Base-by-base conservation (phyloP, 2,797 vertebrate species). In the Sarcophilus harrisii region DNA sequence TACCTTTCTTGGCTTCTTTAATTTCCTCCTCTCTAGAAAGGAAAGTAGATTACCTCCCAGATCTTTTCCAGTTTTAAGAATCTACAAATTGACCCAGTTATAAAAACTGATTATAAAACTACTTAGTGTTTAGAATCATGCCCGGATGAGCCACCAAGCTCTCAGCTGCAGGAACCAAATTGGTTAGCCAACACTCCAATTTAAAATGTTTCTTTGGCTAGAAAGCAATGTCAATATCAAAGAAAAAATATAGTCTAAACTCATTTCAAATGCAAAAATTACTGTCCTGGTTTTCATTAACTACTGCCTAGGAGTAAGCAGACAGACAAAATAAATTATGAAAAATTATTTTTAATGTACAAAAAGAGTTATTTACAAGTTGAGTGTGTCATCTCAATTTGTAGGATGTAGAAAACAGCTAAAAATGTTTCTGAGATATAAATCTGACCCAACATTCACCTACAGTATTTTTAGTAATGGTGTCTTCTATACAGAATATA, bases 321-420 rank as follows among this genome's bases (percentile, higher is more conserved):
- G 96, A 96, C 0, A 95, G 93, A 98, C 96, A 98, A 97, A 96
- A 97, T 92, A 95, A 98, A 96, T 98, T 99, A 99, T 97, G 98
- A 99, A 99, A 99, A 98, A 98, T 99, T 99, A 98, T 98, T 99
- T 99, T 99, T 99, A 99, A 99, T 99, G 99, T 99, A 99, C 99
- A 99, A 99, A 99, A 99, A 98, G 98, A 98, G 93, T 94, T 98
- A 98, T 99, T 99, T 99, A 99, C 99, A 99, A 97, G 98, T 98
- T 98, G 98, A 99, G 98, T 98, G 97, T 98, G 98, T 99, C 98
- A 99, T 97, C 97, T 98, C 98, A 92, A 97, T 98, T 98, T 97
- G 98, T 98, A 98, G 96, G 98, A 98, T 97, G 98, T 99, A 99
- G 98, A 99, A 99, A 99, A 99, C 97, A 98, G 98, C 98, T 99